Conservation (phyloP, 1,140 invertebrate species). For the Oncopeltus fasciatus region DNA sequence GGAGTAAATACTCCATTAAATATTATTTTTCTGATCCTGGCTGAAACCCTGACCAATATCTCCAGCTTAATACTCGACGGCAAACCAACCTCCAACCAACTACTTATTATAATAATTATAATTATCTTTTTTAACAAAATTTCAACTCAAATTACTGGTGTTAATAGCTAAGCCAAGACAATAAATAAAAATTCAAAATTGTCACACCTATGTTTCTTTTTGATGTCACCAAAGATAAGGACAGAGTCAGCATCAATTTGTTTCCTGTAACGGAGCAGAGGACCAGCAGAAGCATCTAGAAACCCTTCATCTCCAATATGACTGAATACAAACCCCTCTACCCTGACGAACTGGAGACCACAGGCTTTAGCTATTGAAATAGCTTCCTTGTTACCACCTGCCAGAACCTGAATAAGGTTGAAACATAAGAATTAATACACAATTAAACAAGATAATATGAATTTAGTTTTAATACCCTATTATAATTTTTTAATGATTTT, state of each 20-base stretch:
- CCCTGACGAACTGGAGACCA: constrained; percentile 59
- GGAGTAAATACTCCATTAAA: no score
- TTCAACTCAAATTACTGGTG: neutral
- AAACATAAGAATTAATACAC: no score
- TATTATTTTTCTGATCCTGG: no score
- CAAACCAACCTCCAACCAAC: no score
- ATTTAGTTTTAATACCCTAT: no score
- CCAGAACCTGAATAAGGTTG: constrained; percentile 42
- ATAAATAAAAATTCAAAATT: neutral
- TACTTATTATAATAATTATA: neutral
- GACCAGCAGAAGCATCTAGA: constrained; percentile 61
- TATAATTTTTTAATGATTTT: no score
- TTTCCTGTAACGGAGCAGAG: constrained; percentile 52
- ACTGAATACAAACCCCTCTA: constrained; percentile 66
- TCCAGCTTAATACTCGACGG: no score
- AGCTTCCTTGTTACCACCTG: constrained; percentile 61
- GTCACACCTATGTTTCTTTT: constrained; percentile 68
- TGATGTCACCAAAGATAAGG: constrained; percentile 61
- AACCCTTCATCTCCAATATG: constrained; percentile 74
- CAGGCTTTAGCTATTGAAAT: constrained; percentile 58
- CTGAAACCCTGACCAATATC: no score
- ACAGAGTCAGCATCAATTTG: constrained; percentile 54
- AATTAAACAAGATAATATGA: no score
- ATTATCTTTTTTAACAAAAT: constrained; percentile 4
- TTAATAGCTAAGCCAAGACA: no score